Base-by-base conservation (phyloP, 2,888 invertebrate species). In the Sinohyriopsis cumingii region DNA sequence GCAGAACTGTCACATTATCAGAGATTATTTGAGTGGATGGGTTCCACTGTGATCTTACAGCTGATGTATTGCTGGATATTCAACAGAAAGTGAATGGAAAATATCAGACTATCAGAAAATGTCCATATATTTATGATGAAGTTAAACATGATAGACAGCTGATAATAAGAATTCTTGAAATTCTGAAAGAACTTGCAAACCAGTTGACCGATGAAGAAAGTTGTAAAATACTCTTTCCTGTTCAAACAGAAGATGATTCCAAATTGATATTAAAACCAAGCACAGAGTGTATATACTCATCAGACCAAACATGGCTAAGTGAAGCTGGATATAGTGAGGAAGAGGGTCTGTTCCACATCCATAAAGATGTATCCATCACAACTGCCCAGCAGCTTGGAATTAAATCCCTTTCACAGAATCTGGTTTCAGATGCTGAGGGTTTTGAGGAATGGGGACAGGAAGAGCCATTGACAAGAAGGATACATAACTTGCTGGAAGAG, bases 361-460 rank as follows among this genome's bases (percentile, higher is more conserved):
- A 28, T 28, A 28, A 28, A 28, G 28, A 28, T 28, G 28, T 28
- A 6, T 28, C 28, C 0, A 1, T 28, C 28, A 28, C 28, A 28
- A 28, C 1, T 28, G 28, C 28, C 0, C 0, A 28, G 1, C 28
- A 28, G 5, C 28, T 28, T 28, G 28, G 28, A 28, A 28, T 28
- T 0, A 28, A 28, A 28, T 28, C 28, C 1, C 28, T 28, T 28
- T 0, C 28, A 28, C 28, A 28, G 28, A 28, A 28, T 28, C 28
- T 28, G 28, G 0, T 28, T 5, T 28, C 28, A 0, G 28, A 1
- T 28, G 28, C 28, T 28, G 28, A 77, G 55, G 68, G 69, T 28
- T 65, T 79, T 22, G 76, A 79, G 45, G 72, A 73, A 55, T 86
- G 82, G 77, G 87, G 87, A 0, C 87, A 87, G 65, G 66, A 74